Conservation (phyloP, 2,113 vertebrate species). For the Paradoxurus hermaphroditus region DNA sequence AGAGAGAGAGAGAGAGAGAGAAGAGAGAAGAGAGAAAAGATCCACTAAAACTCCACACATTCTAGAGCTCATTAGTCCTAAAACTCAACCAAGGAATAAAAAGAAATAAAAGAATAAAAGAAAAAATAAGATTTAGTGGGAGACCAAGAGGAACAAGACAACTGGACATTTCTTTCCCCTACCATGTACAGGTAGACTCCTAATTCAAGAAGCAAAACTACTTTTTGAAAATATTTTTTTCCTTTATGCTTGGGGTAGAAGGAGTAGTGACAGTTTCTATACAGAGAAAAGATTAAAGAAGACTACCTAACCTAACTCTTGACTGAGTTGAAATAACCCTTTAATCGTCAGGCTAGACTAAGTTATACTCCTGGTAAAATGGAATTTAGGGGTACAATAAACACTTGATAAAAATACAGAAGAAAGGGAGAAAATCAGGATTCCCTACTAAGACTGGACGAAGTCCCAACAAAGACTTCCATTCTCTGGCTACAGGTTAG, state of each 20-base stretch:
- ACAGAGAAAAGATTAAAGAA: not conserved
- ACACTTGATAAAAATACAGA: not conserved
- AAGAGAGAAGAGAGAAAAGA: not conserved
- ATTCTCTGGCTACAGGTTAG: not conserved
- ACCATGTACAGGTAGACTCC: not conserved
- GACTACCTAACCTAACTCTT: not conserved
- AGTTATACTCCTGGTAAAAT: not conserved
- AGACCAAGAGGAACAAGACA: not conserved
- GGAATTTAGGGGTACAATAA: not conserved
- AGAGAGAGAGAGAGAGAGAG: not conserved
- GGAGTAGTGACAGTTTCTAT: not conserved
- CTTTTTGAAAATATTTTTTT: not conserved
- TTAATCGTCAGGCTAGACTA: not conserved
- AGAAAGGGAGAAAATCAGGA: not conserved
- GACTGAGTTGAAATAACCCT: not conserved
- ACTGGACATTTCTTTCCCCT: not conserved
- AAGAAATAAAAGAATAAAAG: too few species aligned
- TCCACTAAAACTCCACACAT: not conserved
- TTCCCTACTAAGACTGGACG: not conserved
- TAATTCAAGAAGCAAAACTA: not conserved
- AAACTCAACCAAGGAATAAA: not conserved
- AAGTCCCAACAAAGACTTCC: not conserved
- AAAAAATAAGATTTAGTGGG: not conserved
- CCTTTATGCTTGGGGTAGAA: not conserved
- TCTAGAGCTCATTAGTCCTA: not conserved